Evolutionary conservation across 2,888 invertebrate genomes (phyloP), one percentile per base, ranked within the genome.

Genomic region (Drosophila meridiana): DNA sequence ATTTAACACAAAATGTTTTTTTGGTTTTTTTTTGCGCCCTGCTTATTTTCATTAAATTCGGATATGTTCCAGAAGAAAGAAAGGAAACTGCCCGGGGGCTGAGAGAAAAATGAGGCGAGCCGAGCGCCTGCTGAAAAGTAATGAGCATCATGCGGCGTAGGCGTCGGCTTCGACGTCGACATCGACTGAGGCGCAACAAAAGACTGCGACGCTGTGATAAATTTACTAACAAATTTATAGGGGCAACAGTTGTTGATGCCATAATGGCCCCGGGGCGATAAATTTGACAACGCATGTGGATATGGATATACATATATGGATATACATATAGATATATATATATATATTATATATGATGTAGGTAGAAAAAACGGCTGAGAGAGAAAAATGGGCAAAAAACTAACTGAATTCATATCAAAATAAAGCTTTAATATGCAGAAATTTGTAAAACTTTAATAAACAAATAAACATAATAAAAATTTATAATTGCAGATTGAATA

Each of bases 191-290:
- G 34, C 43, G 26, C 45, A 20, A 30, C 26, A 43, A 50, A 34
- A 50, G 32, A 59, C 60, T 45, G 59, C 62, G 59, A 42, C 43
- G 42, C 62, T 72, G 65, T 87, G 89, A 87, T 87, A 89, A 76
- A 87, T 87, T 66, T 73, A 67, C 69, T 74, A 66, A 80, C 69
- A 83, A 86, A 84, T 80, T 86, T 83, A 73, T 78, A 66, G 50
- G 73, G 78, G 63, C 89, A 80, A 78, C 89, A 86, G 83, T 86
- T 88, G 83, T 59, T 72, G 81, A 59, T 79, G 85, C 60, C 79
- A 69, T 69, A 68, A 64, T 60, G 38, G 55, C 55, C 43, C 43
- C 9, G 56, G 56, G 69, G 78, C 73, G 64, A 83, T 83, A 85
- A 75, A 83, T 83, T 73, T 64, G 71, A 71, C 36, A 68, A 64